phyloP scores from a whole-genome alignment of 2,113 vertebrate genomes.

The Microcebus ravelobensis region DNA sequence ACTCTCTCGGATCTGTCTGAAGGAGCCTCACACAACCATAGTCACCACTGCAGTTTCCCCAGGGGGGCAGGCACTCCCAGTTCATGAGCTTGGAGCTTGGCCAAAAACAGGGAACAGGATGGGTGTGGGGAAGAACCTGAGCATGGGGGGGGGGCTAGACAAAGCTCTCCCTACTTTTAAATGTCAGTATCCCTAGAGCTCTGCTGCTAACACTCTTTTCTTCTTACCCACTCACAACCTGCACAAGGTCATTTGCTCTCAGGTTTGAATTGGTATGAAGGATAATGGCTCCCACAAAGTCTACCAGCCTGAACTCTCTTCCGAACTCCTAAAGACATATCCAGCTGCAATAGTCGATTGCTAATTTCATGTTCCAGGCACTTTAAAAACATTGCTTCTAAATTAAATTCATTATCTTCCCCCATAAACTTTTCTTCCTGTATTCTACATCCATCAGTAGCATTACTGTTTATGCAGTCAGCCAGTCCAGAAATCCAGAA shows the following conservation, averaged over 20 bases:
- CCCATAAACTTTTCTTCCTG: background rate
- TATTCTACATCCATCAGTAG: background rate
- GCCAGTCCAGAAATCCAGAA: background rate
- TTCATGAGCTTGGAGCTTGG: background rate
- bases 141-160: no score
- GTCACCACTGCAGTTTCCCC: background rate
- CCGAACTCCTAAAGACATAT: background rate
- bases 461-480: background rate
- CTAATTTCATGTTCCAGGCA: background rate
- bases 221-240: background rate
- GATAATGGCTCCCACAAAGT: background rate
- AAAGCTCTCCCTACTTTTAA: background rate
- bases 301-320: background rate
- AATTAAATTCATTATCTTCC: background rate
- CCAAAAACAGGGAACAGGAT: background rate
- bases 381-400: background rate
- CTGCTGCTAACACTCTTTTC: no score
- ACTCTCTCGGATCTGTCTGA: background rate
- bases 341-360: background rate
- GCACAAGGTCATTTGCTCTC: background rate
- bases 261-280: background rate
- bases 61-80: background rate
- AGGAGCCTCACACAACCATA: background rate
- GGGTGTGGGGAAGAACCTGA: fast-evolving
- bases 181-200: background rate